Percentiles rank a stretch among this genome's conserved stretches.
Conservation (phyloP, 1,140 invertebrate genomes). For the Laodelphax striatellus region DNA sequence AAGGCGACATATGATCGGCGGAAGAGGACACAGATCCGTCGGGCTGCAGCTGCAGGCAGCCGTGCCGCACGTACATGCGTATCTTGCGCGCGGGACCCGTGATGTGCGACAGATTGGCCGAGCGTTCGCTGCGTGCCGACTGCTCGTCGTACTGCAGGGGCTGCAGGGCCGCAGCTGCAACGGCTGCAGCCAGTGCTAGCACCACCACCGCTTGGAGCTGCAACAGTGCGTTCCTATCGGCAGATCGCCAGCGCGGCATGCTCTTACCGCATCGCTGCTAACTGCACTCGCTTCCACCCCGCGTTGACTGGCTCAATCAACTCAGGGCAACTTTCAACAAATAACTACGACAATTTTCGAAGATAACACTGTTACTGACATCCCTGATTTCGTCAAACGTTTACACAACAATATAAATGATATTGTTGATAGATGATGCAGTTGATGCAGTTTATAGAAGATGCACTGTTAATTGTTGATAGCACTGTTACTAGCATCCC, state of each 20-base stretch:
- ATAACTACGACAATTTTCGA: too few species aligned
- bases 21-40: constrained; percentile 71
- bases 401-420: too few species aligned
- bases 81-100: constrained; percentile 60
- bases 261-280: neutral
- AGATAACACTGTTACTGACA: too few species aligned
- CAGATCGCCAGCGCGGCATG: neutral
- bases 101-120: constrained; percentile 45
- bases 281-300: neutral
- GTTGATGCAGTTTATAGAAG: too few species aligned
- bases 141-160: neutral
- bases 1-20: constrained; percentile 56
- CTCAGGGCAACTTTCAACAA: too few species aligned
- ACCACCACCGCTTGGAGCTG: constrained; percentile 6
- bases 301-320: too few species aligned
- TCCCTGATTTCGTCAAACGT: too few species aligned
- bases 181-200: constrained; percentile 15
- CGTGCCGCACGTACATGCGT: constrained; percentile 68
- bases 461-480: too few species aligned
- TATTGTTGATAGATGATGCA: too few species aligned
- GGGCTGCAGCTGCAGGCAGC: constrained; percentile 60
- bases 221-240: neutral
- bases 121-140: constrained; percentile 5
- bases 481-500: too few species aligned
- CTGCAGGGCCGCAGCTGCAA: constrained; percentile 1